Base-by-base conservation (phyloP, 1,140 invertebrate genomes). In the Rhagoletis zephyria region DNA sequence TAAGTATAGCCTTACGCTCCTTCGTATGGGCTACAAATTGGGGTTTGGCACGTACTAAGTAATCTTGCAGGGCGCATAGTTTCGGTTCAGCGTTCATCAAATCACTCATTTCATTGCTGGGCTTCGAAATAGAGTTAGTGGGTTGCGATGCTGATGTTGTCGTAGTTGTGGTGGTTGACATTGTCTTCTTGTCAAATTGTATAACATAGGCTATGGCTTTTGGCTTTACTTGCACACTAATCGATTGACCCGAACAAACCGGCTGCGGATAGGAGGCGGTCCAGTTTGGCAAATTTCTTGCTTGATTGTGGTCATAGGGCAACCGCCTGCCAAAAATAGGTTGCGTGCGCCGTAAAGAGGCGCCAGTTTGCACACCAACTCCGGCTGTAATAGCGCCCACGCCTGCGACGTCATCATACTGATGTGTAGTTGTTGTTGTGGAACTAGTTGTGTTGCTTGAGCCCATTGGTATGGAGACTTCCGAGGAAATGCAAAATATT, bases 381-480 rank as follows among this genome's bases (percentile, higher is more conserved):
- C 16, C 88, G 16, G 70, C 85, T 45, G 59, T 85, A 88, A 85
- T 19, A 0, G 56, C 86, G 30, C 60, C 42, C 4, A 87, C 86
- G n/a, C 89, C 89, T 0, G 89, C 90, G 42, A 91, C 91, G 87
- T 91, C 91, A 63, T 93, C 92, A 70, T 93, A 93, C 64, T 93
- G 92, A 89, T 93, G 92, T 6, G 92, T 91, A 65, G 90, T 92
- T 0, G 90, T 91, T 6, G 91, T 90, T 2, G 90, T 89, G 59
- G 90, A 90, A 81, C 74, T 81, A 3, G 89, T 89, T 0, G 89
- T 88, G 61, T 87, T 92, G 0, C 88, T 87, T 64, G 88, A 85
- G 6, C 89, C 90, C 90, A 93, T 90, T 0, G 92, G 92, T 87
- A 93, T 89, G 12, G 92, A 93, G 86, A 92, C 90, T 40, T 92